Evolutionary conservation across 2,113 vertebrate genomes (phyloP), one percentile per base, ranked within the genome.

Genomic region (Nerophis ophidion): DNA sequence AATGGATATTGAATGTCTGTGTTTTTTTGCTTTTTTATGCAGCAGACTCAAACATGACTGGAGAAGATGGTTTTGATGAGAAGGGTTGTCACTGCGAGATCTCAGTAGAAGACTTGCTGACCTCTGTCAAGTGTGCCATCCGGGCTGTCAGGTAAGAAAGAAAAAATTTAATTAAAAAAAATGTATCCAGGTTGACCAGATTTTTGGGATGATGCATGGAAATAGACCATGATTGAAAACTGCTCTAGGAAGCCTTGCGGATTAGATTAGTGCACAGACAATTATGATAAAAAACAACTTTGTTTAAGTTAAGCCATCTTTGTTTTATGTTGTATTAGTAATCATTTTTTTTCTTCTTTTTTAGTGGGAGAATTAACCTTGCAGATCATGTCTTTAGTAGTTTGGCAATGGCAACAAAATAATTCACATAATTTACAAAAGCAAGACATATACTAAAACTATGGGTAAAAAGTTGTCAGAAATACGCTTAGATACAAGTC

Each of bases 1-100:
- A 7, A 33, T 36, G 13, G 26, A 26, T 26, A 26, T 26, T 53
- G 8, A 34, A 15, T 48, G 26, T 36, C 7, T 12, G 10, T 12
- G 11, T 40, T 50, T 40, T 7, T 57, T 17, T 49, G 33, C 16
- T 48, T 17, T 54, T 35, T 19, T 9, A 1, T 78, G 65, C 88
- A 95, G 93, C 92, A 77, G 96, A 99, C 66, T 91, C 92, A 44
- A 93, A 88, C 53, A 83, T 93, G 57, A 88, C 90, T 38, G 90
- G 82, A 0, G 95, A 98, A 19, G 97, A 98, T 8, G 84, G 84
- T 6, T 93, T 93, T 13, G 96, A 98, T 73, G 96, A 98, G 17
- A 95, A 92, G 85, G 93, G 93, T 65, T 98, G 95, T 77, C 95
- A 98, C 80, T 98, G 96, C 57, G 95, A 98, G 52, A 92, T 99